Conservation (phyloP, 2,113 vertebrate genomes). For the Oryzias javanicus region DNA sequence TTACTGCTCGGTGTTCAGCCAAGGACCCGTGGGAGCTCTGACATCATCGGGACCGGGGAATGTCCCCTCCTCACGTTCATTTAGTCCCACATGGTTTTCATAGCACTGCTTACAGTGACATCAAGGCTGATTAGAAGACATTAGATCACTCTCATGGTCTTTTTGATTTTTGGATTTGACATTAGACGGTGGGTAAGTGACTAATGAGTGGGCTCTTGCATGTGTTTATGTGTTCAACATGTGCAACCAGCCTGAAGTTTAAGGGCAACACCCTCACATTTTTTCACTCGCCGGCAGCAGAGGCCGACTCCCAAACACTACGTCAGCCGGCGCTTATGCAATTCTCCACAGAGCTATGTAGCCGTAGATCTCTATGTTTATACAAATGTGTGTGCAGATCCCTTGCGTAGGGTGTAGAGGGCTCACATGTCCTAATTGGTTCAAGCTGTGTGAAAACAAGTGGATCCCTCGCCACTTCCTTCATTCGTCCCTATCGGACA, state of each 20-base stretch:
- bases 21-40: constrained; percentile 28
- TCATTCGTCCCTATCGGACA: neutral
- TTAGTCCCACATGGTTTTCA: constrained; percentile 40
- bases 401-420: constrained; percentile 50
- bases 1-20: constrained; percentile 2
- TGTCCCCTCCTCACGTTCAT: constrained; percentile 43
- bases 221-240: neutral
- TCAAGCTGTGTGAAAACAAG: constrained; percentile 64
- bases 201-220: neutral
- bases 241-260: constrained; percentile 7
- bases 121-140: neutral
- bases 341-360: constrained; percentile 48
- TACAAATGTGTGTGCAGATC: constrained; percentile 10
- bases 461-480: constrained; percentile 25
- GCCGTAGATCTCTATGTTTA: constrained; percentile 12
- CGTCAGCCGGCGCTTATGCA: constrained; percentile 51
- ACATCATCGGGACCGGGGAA: constrained; percentile 33
- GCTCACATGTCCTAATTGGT: constrained; percentile 56
- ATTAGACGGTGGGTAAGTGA: neutral
- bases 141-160: neutral
- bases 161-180: neutral
- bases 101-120: constrained; percentile 11
- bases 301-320: constrained; percentile 42
- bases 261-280: constrained; percentile 48
- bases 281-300: constrained; percentile 26